Percentiles rank a stretch among this genome's conserved stretches.
phyloP scores from a whole-genome alignment of 2,888 invertebrate genomes.

The Gryllus longicercus region DNA sequence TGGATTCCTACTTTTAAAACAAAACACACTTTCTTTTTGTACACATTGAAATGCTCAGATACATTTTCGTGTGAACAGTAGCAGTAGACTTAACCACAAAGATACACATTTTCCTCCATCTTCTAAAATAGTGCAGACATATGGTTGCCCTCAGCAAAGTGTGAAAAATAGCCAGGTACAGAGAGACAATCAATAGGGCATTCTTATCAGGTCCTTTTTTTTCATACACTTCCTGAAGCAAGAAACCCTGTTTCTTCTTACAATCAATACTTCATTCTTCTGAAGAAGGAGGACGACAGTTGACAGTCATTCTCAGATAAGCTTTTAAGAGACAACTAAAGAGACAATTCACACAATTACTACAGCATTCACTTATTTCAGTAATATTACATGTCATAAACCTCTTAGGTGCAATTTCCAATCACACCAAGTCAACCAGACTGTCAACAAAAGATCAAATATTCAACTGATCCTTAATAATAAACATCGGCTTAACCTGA shows the following conservation, averaged over 20 bases:
- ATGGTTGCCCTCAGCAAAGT: background rate
- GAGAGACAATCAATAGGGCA: background rate
- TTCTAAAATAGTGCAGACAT: background rate
- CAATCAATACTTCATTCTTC: background rate
- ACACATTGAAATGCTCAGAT: background rate
- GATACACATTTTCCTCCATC: constrained; percentile 3
- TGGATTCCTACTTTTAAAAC: background rate
- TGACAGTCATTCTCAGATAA: background rate
- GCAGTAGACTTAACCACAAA: background rate
- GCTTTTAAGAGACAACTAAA: background rate
- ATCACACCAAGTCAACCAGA: too few relatives aligned
- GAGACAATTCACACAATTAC: too few relatives aligned
- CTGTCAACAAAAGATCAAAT: too few relatives aligned
- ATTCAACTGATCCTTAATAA: too few relatives aligned
- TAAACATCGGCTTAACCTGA: too few relatives aligned
- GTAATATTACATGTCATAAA: too few relatives aligned
- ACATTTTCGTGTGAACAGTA: background rate
- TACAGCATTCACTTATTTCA: too few relatives aligned
- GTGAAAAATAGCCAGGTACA: background rate
- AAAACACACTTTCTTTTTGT: constrained; percentile 18
- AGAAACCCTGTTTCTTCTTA: background rate
- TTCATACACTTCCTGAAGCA: background rate
- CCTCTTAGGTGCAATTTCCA: too few relatives aligned
- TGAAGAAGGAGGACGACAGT: background rate
- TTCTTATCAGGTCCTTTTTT: background rate